These are phyloP conservation scores for Temnothorax nylanderi DNA, from an alignment of 1,140 invertebrate genomes.

Conservation along the genomic window DNA sequence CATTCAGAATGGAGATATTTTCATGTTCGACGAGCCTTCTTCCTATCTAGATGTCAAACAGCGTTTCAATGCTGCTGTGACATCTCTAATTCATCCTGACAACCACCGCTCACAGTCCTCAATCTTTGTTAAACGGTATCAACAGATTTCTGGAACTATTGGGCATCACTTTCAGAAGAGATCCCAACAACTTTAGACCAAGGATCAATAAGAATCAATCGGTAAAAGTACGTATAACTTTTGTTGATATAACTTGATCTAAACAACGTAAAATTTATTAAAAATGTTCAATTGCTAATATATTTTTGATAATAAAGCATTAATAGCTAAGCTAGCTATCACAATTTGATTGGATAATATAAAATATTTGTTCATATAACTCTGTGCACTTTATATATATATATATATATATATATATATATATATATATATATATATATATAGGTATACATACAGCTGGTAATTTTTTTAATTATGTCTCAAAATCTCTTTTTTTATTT, in stretches of 20 bases:
- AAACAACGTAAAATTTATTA: background rate
- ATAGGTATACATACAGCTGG: too few species aligned
- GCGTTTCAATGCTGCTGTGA: slow-evolving; percentile 97
- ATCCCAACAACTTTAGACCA: slow-evolving; percentile 99
- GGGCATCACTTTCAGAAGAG: slow-evolving; percentile 98
- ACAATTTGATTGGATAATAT: background rate
- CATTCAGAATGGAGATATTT: slow-evolving; percentile 99
- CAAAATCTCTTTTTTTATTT: background rate
- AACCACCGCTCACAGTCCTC: slow-evolving; percentile 97
- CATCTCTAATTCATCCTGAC: slow-evolving; percentile 94
- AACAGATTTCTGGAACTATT: slow-evolving; percentile 98
- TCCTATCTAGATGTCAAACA: slow-evolving; percentile 99
- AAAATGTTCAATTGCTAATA: background rate
- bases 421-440: too few species aligned
- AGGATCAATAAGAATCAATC: slow-evolving; percentile 99
- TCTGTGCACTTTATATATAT: background rate
- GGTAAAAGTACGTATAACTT: slow-evolving; percentile 91
- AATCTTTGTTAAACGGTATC: slow-evolving; percentile 98
- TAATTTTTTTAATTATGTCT: background rate
- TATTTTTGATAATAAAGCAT: background rate
- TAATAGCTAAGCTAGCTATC: background rate
- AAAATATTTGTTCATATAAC: background rate
- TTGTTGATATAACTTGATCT: background rate
- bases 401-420: too few species aligned
- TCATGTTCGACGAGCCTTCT: slow-evolving; percentile 99